Percentiles rank a stretch among this genome's conserved stretches.
These are phyloP conservation scores for Mizuhopecten yessoensis DNA, from an alignment of 1,140 invertebrate species.

Conservation along the genomic window DNA sequence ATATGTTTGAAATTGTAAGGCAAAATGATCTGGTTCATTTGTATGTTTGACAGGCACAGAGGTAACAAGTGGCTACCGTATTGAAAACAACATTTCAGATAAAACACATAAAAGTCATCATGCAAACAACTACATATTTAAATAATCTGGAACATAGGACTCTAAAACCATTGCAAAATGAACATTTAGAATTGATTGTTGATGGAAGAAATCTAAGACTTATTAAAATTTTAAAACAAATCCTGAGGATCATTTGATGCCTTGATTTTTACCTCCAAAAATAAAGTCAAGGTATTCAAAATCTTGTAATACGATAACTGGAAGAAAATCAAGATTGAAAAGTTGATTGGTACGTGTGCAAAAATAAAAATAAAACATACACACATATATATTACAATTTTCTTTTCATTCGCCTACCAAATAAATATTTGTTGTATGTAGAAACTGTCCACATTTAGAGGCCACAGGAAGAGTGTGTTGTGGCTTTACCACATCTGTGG, in stretches of 20 bases:
- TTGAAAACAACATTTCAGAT: neutral
- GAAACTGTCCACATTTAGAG: neutral
- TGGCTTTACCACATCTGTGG: conserved; percentile 75
- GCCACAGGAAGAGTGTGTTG: neutral
- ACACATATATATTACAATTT: too few relatives aligned
- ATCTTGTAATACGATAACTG: neutral
- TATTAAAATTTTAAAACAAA: conserved; percentile 19
- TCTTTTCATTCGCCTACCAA: neutral
- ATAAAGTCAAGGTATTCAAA: neutral
- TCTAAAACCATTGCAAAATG: neutral
- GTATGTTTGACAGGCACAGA: conserved; percentile 15
- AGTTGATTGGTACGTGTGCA: neutral
- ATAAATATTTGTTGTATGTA: neutral
- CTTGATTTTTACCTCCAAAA: neutral
- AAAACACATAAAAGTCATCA: neutral
- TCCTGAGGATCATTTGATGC: neutral
- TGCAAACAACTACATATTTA: neutral
- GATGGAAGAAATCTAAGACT: neutral
- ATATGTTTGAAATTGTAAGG: neutral
- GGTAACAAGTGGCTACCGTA: neutral
- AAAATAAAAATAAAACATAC: neutral
- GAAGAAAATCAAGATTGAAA: too few relatives aligned
- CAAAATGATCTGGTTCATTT: neutral
- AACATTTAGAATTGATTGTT: neutral
- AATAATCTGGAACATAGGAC: neutral